A percentile compares a stretch with the other conserved stretches of the same genome.
phyloP scores from a whole-genome alignment of 2,797 vertebrate genomes.

The Podarcis lilfordi region DNA sequence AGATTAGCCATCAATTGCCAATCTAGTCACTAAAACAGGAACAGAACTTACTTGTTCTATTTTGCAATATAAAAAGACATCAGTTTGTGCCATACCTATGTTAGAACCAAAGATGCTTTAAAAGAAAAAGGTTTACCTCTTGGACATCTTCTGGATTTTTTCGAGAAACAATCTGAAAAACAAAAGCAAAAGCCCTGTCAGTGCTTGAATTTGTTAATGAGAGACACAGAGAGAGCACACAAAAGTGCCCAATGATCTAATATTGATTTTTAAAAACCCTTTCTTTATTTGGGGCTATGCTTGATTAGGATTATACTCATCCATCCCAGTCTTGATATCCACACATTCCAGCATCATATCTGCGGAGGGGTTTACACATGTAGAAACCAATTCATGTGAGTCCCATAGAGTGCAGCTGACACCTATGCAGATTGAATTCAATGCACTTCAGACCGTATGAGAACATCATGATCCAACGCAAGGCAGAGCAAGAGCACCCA shows the following conservation, averaged over 20 bases:
- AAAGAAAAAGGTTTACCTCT: constrained; percentile 86
- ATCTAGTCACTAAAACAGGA: constrained; percentile 41
- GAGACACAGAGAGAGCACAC: neutral
- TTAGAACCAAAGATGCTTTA: constrained; percentile 50
- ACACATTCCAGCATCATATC: neutral
- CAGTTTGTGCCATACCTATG: constrained; percentile 20
- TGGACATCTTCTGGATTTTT: constrained; percentile 96
- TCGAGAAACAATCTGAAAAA: constrained; percentile 94
- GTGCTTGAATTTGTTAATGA: constrained; percentile 21
- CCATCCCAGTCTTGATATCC: no score
- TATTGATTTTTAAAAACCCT: neutral
- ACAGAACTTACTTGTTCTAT: constrained; percentile 27
- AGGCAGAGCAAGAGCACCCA: neutral
- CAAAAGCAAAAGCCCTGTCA: constrained; percentile 55
- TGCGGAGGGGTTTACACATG: neutral
- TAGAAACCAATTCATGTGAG: neutral
- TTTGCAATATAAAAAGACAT: constrained; percentile 41
- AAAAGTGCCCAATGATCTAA: neutral
- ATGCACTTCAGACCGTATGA: neutral
- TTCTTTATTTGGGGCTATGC: no score
- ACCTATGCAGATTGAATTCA: neutral
- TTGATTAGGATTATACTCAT: no score
- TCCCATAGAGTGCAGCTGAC: neutral
- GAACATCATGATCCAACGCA: neutral
- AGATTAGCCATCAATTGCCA: constrained; percentile 60